phyloP scores from a whole-genome alignment of 2,888 invertebrate species.

The Thymelicus sylvestris region DNA sequence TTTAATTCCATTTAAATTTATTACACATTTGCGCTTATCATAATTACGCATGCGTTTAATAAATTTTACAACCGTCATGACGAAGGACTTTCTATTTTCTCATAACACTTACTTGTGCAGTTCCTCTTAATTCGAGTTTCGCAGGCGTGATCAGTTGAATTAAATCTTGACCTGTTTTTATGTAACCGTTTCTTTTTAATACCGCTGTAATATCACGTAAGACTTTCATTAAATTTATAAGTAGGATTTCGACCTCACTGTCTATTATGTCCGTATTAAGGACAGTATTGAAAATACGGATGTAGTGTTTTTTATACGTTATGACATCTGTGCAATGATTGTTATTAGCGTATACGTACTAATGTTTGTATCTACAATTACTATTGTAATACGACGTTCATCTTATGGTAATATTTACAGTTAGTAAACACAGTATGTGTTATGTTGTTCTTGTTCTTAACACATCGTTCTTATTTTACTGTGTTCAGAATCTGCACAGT shows the following conservation, averaged over 20 bases:
- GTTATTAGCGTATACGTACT: neutral
- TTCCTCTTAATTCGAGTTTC: constrained; percentile 60
- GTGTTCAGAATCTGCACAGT: no score
- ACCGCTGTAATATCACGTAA: constrained; percentile 28
- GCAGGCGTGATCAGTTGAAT: constrained; percentile 57
- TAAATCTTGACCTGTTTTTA: constrained; percentile 59
- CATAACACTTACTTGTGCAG: constrained; percentile 48
- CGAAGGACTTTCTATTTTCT: constrained; percentile 70
- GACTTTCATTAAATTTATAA: constrained; percentile 4
- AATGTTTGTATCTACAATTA: no score
- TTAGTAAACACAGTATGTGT: no score
- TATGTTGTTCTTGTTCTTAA: no score
- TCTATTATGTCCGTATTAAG: constrained; percentile 21
- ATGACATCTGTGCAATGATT: neutral
- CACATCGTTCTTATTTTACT: no score
- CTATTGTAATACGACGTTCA: no score
- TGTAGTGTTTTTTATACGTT: neutral
- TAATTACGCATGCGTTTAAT: constrained; percentile 39
- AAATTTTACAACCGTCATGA: constrained; percentile 43
- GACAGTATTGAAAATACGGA: neutral
- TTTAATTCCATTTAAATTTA: constrained; percentile 8
- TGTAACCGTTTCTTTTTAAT: constrained; percentile 60
- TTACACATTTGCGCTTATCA: constrained; percentile 2
- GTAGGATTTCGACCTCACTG: constrained; percentile 9
- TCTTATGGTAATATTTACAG: no score